Percentiles rank a stretch among this genome's conserved stretches.
Evolutionary conservation across 2,888 invertebrate species (phyloP).

Genomic region (Torymus aiolomorphi): DNA sequence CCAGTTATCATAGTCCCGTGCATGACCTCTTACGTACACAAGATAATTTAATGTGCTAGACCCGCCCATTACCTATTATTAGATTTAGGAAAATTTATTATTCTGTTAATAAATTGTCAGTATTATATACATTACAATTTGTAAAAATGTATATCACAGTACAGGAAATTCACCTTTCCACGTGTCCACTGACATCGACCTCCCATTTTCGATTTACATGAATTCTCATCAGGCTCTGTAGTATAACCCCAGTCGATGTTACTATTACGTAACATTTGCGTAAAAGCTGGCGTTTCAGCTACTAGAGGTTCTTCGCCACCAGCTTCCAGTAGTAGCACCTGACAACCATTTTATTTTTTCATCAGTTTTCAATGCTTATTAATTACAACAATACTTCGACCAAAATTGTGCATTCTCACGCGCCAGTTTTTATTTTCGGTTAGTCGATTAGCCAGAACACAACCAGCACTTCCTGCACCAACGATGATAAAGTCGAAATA

Average conservation of each 20-base stretch:
- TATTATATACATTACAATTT: conserved; percentile 47
- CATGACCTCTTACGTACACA: conserved; percentile 11
- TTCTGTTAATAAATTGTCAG: conserved; percentile 64
- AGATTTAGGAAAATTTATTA: conserved; percentile 69
- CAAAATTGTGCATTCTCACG: too few relatives aligned
- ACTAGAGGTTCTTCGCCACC: background rate
- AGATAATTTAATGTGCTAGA: conserved; percentile 7
- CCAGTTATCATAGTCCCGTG: conserved; percentile 7
- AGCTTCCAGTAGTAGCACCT: conserved; percentile 18
- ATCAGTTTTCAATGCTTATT: too few relatives aligned
- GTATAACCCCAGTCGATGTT: background rate
- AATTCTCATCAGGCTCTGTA: background rate
- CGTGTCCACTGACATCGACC: background rate
- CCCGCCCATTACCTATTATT: conserved; percentile 25
- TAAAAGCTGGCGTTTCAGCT: background rate
- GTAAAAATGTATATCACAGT: background rate
- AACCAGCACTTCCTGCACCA: too few relatives aligned
- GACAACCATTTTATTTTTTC: too few relatives aligned
- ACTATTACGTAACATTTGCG: background rate
- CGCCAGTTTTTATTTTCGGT: too few relatives aligned
- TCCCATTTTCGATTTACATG: background rate
- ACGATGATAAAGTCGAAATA: too few relatives aligned
- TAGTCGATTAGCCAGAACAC: too few relatives aligned
- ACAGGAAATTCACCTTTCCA: background rate
- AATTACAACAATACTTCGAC: too few relatives aligned